Evolutionary conservation across 2,888 invertebrate species (phyloP), one percentile per base, ranked within the genome.

Genomic region (Cosmorhoe ocellata): DNA sequence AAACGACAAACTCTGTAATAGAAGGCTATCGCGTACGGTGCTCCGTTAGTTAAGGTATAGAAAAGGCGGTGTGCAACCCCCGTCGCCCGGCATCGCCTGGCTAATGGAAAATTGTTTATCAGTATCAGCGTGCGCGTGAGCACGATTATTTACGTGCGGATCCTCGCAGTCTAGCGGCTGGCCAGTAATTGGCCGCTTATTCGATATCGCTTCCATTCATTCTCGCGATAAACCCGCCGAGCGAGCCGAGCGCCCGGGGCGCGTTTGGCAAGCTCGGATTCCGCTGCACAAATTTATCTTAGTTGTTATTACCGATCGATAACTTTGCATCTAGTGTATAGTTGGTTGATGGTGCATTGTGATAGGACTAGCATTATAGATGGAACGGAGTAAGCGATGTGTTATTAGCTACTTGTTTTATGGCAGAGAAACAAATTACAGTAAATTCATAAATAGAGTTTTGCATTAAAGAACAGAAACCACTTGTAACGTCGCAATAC

Each of bases 101-200:
- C 79, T 80, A 86, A 84, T 86, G 81, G 84, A 81, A 85, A 84
- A 84, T 84, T 80, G 80, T 84, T 85, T 84, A 84, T 85, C 79
- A 79, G 72, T 77, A 80, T 78, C 81, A 62, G 73, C 69, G 71
- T 84, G 85, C 84, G 85, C 84, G 76, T 78, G 84, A 79, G 78
- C 79, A 81, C 73, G 77, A 80, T 85, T 85, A 86, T 85, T 85
- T 84, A 84, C 75, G 77, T 74, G 76, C 76, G 69, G 74, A 73
- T 74, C 77, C 78, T 74, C 71, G 75, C 74, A 69, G 83, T 78
- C 77, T 79, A 70, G 66, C 74, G 75, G 72, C 63, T 66, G 67
- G 66, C 66, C 76, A 69, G 79, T 87, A 87, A 87, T 86, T 86
- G 86, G 80, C 78, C 81, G 80, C 79, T 81, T 81, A 83, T 81